Conservation (phyloP, 2,113 vertebrate species). For the Forbesichthys papilliferus region DNA sequence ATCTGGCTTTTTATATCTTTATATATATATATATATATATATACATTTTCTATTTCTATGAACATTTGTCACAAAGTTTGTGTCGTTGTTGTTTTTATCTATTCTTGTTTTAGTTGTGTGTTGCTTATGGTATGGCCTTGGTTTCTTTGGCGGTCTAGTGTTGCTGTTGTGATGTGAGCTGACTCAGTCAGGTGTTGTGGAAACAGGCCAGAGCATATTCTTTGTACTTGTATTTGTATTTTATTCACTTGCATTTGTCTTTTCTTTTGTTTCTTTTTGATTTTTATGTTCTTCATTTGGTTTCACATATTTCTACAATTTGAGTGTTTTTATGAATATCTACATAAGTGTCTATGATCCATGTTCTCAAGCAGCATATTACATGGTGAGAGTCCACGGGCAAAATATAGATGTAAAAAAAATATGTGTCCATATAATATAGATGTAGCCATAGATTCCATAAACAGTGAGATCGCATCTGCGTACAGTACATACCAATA, state of each 20-base stretch:
- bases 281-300: conserved; percentile 13
- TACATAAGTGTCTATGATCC: conserved; percentile 56
- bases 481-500: conserved; percentile 18
- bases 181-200: conserved; percentile 72
- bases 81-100: conserved; percentile 67
- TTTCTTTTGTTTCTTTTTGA: conserved; percentile 34
- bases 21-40: conserved; percentile 59
- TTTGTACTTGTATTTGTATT: conserved; percentile 65
- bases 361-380: conserved; percentile 70
- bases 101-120: conserved; percentile 69
- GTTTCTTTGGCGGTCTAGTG: conserved; percentile 72
- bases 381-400: conserved; percentile 76
- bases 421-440: conserved; percentile 13
- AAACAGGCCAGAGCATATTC: conserved; percentile 71
- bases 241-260: conserved; percentile 60
- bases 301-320: conserved; percentile 29
- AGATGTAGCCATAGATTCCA: conserved; percentile 29
- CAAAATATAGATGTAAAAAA: conserved; percentile 63
- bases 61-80: conserved; percentile 68
- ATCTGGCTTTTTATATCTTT: conserved; percentile 73
- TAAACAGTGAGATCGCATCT: conserved; percentile 27
- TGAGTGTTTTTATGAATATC: conserved; percentile 55
- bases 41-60: conserved; percentile 64
- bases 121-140: conserved; percentile 74
- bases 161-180: conserved; percentile 77